Percentiles rank a stretch among this genome's conserved stretches.
phyloP scores from a whole-genome alignment of 2,113 vertebrate genomes.

The Platysternon megacephalum region DNA sequence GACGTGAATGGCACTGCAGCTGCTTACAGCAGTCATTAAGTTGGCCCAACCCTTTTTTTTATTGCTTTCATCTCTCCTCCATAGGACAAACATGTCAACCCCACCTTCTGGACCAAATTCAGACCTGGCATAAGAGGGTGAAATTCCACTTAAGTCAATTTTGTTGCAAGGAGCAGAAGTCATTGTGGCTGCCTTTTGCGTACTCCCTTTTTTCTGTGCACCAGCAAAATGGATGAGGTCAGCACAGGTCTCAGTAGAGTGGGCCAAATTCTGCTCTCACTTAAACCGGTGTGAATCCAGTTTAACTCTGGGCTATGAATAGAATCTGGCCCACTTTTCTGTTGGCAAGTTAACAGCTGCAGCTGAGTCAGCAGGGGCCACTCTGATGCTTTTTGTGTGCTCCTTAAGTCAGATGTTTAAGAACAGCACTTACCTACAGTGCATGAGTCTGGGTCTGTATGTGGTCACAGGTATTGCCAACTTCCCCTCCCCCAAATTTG shows the following conservation, averaged over 20 bases:
- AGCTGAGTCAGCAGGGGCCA: neutral
- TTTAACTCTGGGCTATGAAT: constrained; percentile 1
- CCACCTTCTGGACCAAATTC: neutral
- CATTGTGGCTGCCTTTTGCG: neutral
- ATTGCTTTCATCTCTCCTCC: neutral
- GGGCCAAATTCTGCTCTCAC: neutral
- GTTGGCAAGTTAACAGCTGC: neutral
- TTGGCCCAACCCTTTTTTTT: neutral
- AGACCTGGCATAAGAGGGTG: neutral
- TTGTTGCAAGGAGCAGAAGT: neutral
- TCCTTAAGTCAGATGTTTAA: neutral
- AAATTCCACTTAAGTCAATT: neutral
- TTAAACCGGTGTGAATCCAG: neutral
- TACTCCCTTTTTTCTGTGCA: neutral
- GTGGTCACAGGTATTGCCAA: neutral
- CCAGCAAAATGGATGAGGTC: neutral
- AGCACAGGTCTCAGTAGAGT: neutral
- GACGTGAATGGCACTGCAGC: neutral
- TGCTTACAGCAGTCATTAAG: neutral
- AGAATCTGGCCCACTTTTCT: neutral
- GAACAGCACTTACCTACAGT: neutral
- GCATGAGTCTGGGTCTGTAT: neutral
- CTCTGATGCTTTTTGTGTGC: fast-evolving
- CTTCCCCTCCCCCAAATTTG: neutral
- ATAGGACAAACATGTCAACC: neutral